phyloP scores from a whole-genome alignment of 92 coral and sea anemone species.

The Phenganax stokvisi region DNA sequence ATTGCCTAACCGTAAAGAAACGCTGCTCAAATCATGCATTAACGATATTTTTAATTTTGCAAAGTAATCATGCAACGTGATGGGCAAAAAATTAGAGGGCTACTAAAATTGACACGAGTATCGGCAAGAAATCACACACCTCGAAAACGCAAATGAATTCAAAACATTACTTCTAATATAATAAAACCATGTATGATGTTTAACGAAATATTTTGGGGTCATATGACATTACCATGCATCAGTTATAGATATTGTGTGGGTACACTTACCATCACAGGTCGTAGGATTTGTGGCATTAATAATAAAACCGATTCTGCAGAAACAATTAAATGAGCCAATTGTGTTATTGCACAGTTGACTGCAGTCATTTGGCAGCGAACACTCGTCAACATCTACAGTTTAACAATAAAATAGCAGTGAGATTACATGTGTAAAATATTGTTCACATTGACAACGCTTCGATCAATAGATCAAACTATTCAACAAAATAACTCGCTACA shows the following conservation, averaged over 20 bases:
- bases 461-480: background rate
- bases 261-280: constrained; percentile 21
- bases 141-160: too few species aligned
- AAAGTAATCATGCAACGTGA: too few species aligned
- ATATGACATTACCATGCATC: background rate
- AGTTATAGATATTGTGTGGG: background rate
- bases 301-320: constrained; percentile 21
- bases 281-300: background rate
- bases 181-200: background rate
- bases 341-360: constrained; percentile 36
- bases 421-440: background rate
- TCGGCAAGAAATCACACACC: too few species aligned
- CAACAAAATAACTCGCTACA: too few species aligned
- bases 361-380: constrained; percentile 33
- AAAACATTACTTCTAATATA: too few species aligned
- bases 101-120: too few species aligned
- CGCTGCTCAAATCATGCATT: too few species aligned
- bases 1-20: too few species aligned
- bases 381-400: constrained; percentile 26
- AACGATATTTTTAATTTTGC: too few species aligned
- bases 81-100: too few species aligned
- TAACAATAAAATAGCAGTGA: background rate
- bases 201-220: background rate
- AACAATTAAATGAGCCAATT: constrained; percentile 19
- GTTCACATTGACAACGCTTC: background rate